Percentiles rank a stretch among this genome's conserved stretches.
Evolutionary conservation across 2,888 invertebrate species (phyloP).

Genomic region (Drosophila monieri): DNA sequence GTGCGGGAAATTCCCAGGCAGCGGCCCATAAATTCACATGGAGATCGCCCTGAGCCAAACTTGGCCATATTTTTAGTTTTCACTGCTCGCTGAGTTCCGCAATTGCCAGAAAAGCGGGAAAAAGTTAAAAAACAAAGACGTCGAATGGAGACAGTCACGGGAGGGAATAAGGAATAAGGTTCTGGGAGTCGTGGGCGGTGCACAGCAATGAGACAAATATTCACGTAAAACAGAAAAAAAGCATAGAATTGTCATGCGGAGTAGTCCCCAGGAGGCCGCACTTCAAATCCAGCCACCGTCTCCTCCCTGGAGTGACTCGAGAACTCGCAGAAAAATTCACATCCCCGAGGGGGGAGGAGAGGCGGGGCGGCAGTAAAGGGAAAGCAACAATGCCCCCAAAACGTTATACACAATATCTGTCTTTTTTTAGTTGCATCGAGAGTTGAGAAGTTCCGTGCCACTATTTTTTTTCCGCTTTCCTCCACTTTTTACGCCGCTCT

Average conservation of each 20-base stretch:
- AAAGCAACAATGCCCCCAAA: slow-evolving; percentile 36
- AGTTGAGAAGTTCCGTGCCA: slow-evolving; percentile 55
- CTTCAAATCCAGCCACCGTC: slow-evolving; percentile 64
- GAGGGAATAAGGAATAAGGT: background rate
- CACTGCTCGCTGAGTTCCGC: slow-evolving; percentile 58
- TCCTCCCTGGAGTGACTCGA: slow-evolving; percentile 59
- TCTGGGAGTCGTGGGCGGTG: slow-evolving; percentile 20
- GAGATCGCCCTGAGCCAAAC: slow-evolving; percentile 73
- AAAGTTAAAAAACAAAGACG: slow-evolving; percentile 37
- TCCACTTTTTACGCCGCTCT: slow-evolving; percentile 9
- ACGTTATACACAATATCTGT: slow-evolving; percentile 33
- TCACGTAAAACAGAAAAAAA: slow-evolving; percentile 47
- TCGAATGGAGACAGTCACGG: background rate
- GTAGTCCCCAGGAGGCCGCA: slow-evolving; percentile 68
- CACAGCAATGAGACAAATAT: slow-evolving; percentile 71
- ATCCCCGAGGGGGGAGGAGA: slow-evolving; percentile 7
- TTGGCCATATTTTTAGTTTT: slow-evolving; percentile 77
- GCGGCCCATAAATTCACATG: slow-evolving; percentile 72
- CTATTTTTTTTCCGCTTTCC: slow-evolving; percentile 29
- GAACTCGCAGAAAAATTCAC: slow-evolving; percentile 34
- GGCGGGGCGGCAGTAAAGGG: slow-evolving; percentile 2
- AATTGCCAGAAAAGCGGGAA: slow-evolving; percentile 62
- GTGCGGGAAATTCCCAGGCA: slow-evolving; percentile 67
- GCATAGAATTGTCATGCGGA: slow-evolving; percentile 68
- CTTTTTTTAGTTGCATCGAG: slow-evolving; percentile 55